Base-by-base conservation (phyloP, 1,140 invertebrate species). In the Macrocentrus cingulum region DNA sequence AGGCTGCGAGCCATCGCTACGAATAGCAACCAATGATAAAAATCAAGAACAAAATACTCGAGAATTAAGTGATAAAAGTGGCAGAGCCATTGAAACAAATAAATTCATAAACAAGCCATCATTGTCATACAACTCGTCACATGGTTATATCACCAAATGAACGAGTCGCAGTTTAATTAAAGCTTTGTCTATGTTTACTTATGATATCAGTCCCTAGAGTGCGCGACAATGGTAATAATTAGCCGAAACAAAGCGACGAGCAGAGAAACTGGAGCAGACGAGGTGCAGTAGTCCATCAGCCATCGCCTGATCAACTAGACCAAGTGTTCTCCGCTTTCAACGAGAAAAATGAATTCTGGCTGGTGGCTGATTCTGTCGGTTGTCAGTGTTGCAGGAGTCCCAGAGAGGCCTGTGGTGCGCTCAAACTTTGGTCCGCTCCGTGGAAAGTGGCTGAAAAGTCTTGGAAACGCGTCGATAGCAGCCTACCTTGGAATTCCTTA, bases 401-500 rank as follows among this genome's bases (percentile, higher is more conserved):
- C 44, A 2, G 46, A 16, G 45, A 15, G 42, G n/a, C 66, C 55
- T 1, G 7, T 63, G 5, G 57, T 69, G 6, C 4, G 45, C 0
- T 75, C 72, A 1, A 59, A 54, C 32, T 77, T 71, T 32, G 77
- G 77, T 0, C 5, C 3, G 0, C 3, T 78, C 1, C 39, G 49
- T 1, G 77, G 77, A 1, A 60, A 69, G 29, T 74, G 69, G 73
- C 49, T 55, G 0, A 53, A 44, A 15, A 73, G 65, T 0, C 4
- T 25, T 0, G 55, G 50, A 8, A 55, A 61, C 6, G 6, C 37
- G 22, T 46, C 62, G 0, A 32, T 73, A 6, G 69, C 66, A 0
- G 60, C 63, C 8, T 80, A 70, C 62, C 63, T 76, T 3, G 76
- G 75, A 0, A 56, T 80, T 8, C 76, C 77, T 0, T 80, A 74